Base-by-base conservation (phyloP, 2,888 invertebrate genomes). In the Melanargia galathea region DNA sequence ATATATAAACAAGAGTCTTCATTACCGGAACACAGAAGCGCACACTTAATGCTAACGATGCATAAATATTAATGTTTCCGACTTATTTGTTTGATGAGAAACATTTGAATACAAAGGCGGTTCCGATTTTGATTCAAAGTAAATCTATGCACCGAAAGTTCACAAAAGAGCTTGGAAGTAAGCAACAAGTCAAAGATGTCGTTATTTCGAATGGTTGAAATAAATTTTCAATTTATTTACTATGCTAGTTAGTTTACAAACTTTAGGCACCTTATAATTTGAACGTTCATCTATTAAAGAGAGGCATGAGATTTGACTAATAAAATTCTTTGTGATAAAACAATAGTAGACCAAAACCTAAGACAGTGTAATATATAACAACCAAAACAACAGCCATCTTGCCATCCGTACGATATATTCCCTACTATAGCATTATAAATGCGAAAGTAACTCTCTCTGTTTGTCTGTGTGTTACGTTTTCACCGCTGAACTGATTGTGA, bases 51-150 rank as follows among this genome's bases (percentile, higher is more conserved):
- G 65, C 61, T 68, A 63, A 61, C 64, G 65, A 68, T 56, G 64
- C 64, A 66, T 68, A 64, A 68, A 68, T 68, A 68, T 68, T 66
- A 65, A 67, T 65, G 60, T 58, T 56, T 56, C 62, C 77, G 75
- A 79, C 73, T 81, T 81, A 81, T 83, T 80, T 81, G 78, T 83
- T 81, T 81, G 79, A 83, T 84, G 82, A 80, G 78, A 77, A 79
- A 81, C 79, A 78, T 82, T 80, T 76, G 79, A 79, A 73, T 74
- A 74, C 76, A 79, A 80, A 80, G 75, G 76, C 77, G 77, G 74
- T 73, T 73, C n/a, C 73, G 76, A 75, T 18, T 78, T 82, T 81
- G 81, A 79, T 75, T 71, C 72, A 72, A 76, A 76, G 79, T 88
- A 86, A 40, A 87, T 89, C 87, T 88, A 88, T 88, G 83, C 85